Evolutionary conservation across 2,113 vertebrate species (phyloP).

Genomic region (Martes martes): DNA sequence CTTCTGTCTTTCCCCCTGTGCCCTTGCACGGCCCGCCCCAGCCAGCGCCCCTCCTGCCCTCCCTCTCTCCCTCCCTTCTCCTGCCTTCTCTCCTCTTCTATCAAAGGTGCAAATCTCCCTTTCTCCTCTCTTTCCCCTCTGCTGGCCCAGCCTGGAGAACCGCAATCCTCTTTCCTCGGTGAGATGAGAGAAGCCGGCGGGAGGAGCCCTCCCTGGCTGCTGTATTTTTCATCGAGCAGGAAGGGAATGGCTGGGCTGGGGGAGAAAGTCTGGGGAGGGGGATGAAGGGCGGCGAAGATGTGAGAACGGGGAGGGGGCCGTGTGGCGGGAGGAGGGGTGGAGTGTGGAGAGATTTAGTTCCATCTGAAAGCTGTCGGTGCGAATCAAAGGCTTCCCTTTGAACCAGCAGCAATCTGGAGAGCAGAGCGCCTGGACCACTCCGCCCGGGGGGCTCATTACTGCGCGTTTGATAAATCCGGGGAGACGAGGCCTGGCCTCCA

Average conservation of each 20-base stretch:
- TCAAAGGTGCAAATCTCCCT: conserved; percentile 29
- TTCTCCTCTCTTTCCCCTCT: conserved; percentile 6
- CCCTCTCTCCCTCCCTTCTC: neutral
- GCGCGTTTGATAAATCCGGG: conserved; percentile 74
- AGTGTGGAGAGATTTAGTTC: conserved; percentile 80
- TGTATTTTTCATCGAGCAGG: conserved; percentile 23
- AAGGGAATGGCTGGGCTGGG: conserved; percentile 14
- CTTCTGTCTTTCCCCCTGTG: neutral
- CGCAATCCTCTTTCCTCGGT: conserved; percentile 39
- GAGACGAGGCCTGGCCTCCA: conserved; percentile 70
- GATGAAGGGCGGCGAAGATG: conserved; percentile 13
- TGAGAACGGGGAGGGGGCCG: conserved; percentile 35
- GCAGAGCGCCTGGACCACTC: conserved; percentile 64
- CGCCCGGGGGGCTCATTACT: conserved; percentile 79
- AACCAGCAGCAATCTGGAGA: conserved; percentile 75
- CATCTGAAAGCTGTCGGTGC: conserved; percentile 84
- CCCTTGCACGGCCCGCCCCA: neutral
- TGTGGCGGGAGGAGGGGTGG: conserved; percentile 8
- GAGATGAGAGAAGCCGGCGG: neutral
- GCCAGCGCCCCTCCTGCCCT: neutral
- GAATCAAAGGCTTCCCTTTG: conserved; percentile 82
- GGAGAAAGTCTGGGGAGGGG: neutral
- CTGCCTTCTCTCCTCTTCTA: neutral
- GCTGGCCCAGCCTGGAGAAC: conserved; percentile 8
- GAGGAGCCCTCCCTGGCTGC: conserved; percentile 7